Base-by-base conservation (phyloP, 1,140 invertebrate genomes). In the Orchesella cincta region DNA sequence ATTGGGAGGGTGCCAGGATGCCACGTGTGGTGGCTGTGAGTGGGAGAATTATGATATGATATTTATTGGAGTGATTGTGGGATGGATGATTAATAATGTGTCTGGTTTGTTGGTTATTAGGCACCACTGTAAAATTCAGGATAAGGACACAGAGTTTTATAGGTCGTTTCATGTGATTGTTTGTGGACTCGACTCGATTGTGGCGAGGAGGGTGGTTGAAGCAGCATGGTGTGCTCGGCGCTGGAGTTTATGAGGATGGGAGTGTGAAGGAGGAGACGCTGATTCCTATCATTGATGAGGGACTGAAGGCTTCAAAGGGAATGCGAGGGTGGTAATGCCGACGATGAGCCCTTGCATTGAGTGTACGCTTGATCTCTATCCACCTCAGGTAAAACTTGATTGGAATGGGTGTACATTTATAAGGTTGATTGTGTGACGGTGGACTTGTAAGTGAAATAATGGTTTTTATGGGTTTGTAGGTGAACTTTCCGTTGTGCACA, bases 171-270 rank as follows among this genome's bases (percentile, higher is more conserved):
- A 97, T 84, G 91, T 99, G 36, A 89, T 99, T 76, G 94, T 99
- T 8, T 98, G 96, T 88, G 98, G 98, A 1, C 87, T 99, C 36
- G 98, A 99, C 87, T 98, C 97, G 0, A 94, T 99, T 81, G 89
- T 97, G 36, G 97, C 98, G 0, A 89, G 98, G 76, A 89, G 91
- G 71, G 99, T 98, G 98, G 94, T 99, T 0, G 99, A 99, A 99
- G 99, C 88, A 93, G 94, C 28, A 98, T 99, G 94, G 83, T 99
- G n/a, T 87, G 95, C 64, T 95, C 95, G 31, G 3, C 33, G 31
- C 26, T 82, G 26, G 73, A 76, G 18, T 71, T 73, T 29, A 62
- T 29, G 78, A 96, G 84, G 92, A 97, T 84, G 90, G 94, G 83
- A 91, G 93, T 83, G 90, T 90, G 18, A 89, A 89, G 75, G 83